Evolutionary conservation across 2,888 invertebrate genomes (phyloP), one percentile per base, ranked within the genome.

Genomic region (Microchrysa polita): DNA sequence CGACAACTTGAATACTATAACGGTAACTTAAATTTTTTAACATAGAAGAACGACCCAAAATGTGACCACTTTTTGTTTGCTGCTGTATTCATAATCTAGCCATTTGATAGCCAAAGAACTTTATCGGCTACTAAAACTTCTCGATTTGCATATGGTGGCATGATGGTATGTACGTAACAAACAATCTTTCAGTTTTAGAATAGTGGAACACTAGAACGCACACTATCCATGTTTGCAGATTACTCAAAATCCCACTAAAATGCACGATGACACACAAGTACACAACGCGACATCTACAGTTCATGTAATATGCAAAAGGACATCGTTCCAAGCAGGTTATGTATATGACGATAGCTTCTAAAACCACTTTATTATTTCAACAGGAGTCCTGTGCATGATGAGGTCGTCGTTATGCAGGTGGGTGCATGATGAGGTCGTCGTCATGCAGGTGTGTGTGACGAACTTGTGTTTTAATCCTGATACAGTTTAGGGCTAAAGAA

Each of bases 291-390:
- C n/a, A n/a, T n/a, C n/a, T n/a, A n/a, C 22, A 60, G 27, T 34
- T 60, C 60, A 60, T 60, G 60, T 60, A 60, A 60, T 10, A 60
- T 60, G 60, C 60, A 60, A 22, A 5, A 27, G 60, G n/a, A 27
- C 60, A n/a, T 60, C 9, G 27, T 60, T 9, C 34, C 60, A 14
- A 2, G 60, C 1, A 60, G n/a, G n/a, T n/a, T n/a, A n/a, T n/a
- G 27, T 60, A 34, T 60, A 22, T 14, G 23, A n/a, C n/a, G 9
- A 34, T 5, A 23, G n/a, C 7, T 27, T 27, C 34, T 23, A 34
- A 27, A 60, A 34, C 60, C 60, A 34, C 60, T 60, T n/a, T 60
- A 60, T 60, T 60, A 60, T 60, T 60, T 60, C 60, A 60, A 27
- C 60, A 60, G 60, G n/a, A 60, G 2, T 12, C n/a, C 60, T 34